Evolutionary conservation across 1,140 invertebrate species (phyloP), one percentile per base, ranked within the genome.

Genomic region (Anoplolepis gracilipes): DNA sequence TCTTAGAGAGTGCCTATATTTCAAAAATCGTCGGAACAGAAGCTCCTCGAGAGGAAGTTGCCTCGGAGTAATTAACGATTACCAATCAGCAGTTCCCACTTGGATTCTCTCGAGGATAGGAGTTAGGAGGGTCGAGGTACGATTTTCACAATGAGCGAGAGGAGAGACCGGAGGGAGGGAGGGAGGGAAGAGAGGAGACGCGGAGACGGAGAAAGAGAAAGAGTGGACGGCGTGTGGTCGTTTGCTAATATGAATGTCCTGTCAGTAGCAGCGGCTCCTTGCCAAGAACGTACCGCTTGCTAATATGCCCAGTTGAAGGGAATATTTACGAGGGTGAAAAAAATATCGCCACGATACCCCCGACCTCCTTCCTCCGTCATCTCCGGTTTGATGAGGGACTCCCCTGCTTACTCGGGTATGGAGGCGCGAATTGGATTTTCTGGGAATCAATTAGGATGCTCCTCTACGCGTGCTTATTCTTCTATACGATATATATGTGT

Each of bases 181-280:
- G 75, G 8, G 8, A 67, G 67, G 62, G 67, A 75, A 46, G 67
- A 85, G 87, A 62, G 62, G 69, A 70, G 67, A 82, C 67, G 25
- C 57, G 76, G 85, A 76, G 85, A 85, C 61, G 49, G 79, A 81
- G 88, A 72, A 85, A 85, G 88, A 90, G 89, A 90, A 87, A 90
- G 81, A 90, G 79, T 61, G 89, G 76, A 78, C 75, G 78, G 57
- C 72, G 85, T 75, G 87, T 75, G 89, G 88, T 91, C 84, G 89
- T 90, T 90, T 84, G 84, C 86, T 92, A 90, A 93, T 92, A 94
- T 93, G 92, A 94, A 94, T 94, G 93, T 92, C 91, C 93, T 94
- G 93, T 94, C 93, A 93, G 91, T 92, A 92, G 82, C 93, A 94
- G 92, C 93, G 89, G 93, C 91, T 94, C 90, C 93, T 94, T 93